phyloP scores from a whole-genome alignment of 2,113 vertebrate species.

The Menura novaehollandiae region DNA sequence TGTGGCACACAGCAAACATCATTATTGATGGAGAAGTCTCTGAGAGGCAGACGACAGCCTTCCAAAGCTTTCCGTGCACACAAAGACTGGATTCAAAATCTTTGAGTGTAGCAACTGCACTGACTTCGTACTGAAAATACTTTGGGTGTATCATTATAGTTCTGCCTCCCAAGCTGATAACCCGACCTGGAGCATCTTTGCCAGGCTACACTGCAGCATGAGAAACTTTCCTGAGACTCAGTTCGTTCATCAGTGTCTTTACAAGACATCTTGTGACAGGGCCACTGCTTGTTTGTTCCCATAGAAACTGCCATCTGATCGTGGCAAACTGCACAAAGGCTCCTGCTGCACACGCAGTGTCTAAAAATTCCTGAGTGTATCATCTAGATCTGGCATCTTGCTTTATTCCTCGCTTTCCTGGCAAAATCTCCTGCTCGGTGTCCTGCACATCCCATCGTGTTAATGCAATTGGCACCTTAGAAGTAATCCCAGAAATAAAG shows the following conservation, averaged over 20 bases:
- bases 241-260: not conserved
- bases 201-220: not conserved
- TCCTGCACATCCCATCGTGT: accelerated
- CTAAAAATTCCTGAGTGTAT: not conserved
- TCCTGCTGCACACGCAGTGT: not conserved
- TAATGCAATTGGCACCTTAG: not conserved
- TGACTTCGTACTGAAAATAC: not conserved
- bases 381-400: not conserved
- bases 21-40: not conserved
- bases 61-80: not conserved
- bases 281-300: constrained; percentile 47
- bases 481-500: not conserved
- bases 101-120: accelerated
- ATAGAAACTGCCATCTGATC: constrained; percentile 58
- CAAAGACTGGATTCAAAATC: not conserved
- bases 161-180: not conserved
- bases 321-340: not conserved
- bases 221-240: not conserved
- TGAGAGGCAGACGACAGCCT: not conserved
- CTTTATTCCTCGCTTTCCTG: not conserved
- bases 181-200: not conserved
- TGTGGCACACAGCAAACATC: not conserved
- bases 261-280: not conserved
- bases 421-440: accelerated
- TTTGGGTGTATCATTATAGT: accelerated